Evolutionary conservation across 2,113 vertebrate species (phyloP).

Genomic region (Pagrus major): DNA sequence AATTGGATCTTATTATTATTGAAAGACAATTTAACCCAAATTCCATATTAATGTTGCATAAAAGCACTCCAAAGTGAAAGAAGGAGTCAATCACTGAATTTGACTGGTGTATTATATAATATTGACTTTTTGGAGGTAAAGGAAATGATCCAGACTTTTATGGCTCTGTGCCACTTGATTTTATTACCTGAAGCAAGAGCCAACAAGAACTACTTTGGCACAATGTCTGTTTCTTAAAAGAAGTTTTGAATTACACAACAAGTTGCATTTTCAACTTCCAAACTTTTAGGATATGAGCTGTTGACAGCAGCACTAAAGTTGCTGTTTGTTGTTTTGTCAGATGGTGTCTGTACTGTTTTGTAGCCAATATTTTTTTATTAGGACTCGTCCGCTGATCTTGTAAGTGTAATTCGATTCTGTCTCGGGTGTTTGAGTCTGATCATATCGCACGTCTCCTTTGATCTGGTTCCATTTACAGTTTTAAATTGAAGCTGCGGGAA

Average conservation of each 20-base stretch:
- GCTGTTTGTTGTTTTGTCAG: not conserved
- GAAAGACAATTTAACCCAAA: too few species aligned
- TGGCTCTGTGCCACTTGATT: not conserved
- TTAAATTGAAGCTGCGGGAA: not conserved
- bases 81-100: too few species aligned
- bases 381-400: not conserved
- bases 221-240: not conserved
- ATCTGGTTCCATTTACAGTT: not conserved
- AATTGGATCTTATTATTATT: too few species aligned
- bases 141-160: too few species aligned
- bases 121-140: too few species aligned
- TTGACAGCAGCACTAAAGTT: not conserved
- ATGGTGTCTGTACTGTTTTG: conserved; percentile 2
- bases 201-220: not conserved
- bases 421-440: conserved; percentile 1
- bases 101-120: too few species aligned
- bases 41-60: too few species aligned
- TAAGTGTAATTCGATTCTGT: conserved; percentile 17
- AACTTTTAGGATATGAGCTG: not conserved
- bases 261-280: not conserved
- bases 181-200: not conserved
- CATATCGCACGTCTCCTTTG: conserved; percentile 2
- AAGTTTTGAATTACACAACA: not conserved
- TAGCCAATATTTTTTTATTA: not conserved
- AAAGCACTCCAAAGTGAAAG: too few species aligned